phyloP scores from a whole-genome alignment of 2,888 invertebrate species.

The Drosophila limbata region DNA sequence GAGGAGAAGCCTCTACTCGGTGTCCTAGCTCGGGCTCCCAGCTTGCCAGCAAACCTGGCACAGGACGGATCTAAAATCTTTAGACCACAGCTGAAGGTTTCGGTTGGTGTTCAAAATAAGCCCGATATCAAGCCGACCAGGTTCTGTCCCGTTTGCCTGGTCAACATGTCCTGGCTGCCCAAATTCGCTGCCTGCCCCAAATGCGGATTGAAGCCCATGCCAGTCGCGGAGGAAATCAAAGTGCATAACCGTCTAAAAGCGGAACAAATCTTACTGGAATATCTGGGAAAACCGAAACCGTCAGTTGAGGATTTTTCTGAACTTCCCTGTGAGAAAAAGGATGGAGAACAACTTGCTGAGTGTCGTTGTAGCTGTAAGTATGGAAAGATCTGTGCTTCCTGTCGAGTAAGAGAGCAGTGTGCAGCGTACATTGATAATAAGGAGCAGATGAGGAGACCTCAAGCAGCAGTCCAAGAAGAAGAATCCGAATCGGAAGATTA shows the following conservation, averaged over 20 bases:
- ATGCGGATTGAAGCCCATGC: constrained; percentile 79
- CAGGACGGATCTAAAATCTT: too few relatives aligned
- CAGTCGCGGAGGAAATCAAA: constrained; percentile 59
- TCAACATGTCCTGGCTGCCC: constrained; percentile 83
- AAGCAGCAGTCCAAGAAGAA: too few relatives aligned
- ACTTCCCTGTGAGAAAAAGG: constrained; percentile 29
- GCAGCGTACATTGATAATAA: constrained; percentile 56
- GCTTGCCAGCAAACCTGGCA: neutral
- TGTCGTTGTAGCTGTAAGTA: constrained; percentile 68
- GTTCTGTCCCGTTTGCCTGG: constrained; percentile 80
- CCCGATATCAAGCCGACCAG: constrained; percentile 53
- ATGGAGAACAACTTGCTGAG: neutral
- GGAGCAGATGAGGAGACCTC: neutral
- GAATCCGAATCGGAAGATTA: constrained; percentile 29
- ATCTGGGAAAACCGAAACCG: constrained; percentile 49
- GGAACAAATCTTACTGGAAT: constrained; percentile 76
- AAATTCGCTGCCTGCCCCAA: constrained; percentile 85
- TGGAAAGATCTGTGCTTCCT: constrained; percentile 74
- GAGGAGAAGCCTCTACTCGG: neutral
- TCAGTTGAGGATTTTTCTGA: constrained; percentile 38
- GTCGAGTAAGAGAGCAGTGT: constrained; percentile 76
- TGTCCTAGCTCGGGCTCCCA: neutral
- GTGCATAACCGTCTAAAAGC: constrained; percentile 73
- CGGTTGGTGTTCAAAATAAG: neutral
- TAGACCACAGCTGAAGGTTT: constrained; percentile 2